phyloP scores from a whole-genome alignment of 2,113 vertebrate species.

The Crotalus horridus region DNA sequence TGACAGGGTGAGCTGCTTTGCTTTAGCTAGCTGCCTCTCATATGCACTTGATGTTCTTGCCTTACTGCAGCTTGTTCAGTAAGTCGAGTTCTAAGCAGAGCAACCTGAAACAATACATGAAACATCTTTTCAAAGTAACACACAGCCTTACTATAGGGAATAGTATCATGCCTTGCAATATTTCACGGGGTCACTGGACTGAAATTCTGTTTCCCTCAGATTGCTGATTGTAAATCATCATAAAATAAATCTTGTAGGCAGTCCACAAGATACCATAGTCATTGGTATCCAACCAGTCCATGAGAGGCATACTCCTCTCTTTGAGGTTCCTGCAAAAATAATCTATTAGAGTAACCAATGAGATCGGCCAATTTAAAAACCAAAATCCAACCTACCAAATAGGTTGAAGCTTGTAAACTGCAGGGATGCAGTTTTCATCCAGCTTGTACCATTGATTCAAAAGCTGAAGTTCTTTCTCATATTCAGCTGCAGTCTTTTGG shows the following conservation, averaged over 20 bases:
- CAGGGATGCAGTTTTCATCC: constrained; percentile 60
- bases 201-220: background rate
- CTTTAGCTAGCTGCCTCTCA: background rate
- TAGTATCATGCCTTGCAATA: background rate
- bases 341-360: background rate
- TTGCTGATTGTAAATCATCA: background rate
- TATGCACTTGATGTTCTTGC: background rate
- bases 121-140: background rate
- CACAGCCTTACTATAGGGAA: background rate
- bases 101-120: background rate
- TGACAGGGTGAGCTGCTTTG: background rate
- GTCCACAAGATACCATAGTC: background rate
- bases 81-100: background rate
- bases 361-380: background rate
- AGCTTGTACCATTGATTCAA: constrained; percentile 63
- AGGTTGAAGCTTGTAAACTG: constrained; percentile 60
- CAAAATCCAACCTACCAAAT: constrained; percentile 52
- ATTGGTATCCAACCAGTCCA: background rate
- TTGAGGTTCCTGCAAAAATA: background rate
- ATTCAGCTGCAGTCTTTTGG: constrained; percentile 35
- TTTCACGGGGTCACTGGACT: background rate
- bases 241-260: background rate
- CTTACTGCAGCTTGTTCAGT: background rate
- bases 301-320: background rate
- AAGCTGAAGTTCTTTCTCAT: constrained; percentile 56